Conservation (phyloP, 2,797 vertebrate genomes). For the Balearica regulorum region DNA sequence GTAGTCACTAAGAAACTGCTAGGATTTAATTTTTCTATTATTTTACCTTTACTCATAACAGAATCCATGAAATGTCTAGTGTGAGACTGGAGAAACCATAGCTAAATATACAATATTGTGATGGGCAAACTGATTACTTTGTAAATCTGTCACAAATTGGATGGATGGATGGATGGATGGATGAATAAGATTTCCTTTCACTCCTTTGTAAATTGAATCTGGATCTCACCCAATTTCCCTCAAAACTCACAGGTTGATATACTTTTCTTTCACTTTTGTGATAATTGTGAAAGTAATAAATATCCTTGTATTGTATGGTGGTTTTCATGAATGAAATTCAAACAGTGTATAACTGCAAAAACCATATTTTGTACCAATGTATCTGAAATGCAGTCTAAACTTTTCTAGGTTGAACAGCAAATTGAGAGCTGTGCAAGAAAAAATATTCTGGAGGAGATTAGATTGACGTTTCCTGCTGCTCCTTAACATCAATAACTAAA, state of each 20-base stretch:
- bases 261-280: background rate
- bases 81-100: background rate
- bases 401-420: background rate
- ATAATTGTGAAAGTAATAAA: background rate
- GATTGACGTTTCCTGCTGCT: background rate
- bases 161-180: background rate
- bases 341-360: background rate
- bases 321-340: background rate
- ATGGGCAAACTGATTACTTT: background rate
- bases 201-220: background rate
- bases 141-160: background rate
- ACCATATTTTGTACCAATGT: background rate
- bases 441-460: background rate
- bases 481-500: background rate
- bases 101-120: background rate
- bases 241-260: background rate
- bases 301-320: background rate
- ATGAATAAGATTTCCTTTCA: background rate
- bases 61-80: background rate
- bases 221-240: background rate
- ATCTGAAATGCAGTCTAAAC: background rate
- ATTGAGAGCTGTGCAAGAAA: background rate
- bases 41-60: background rate
- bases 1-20: constrained; percentile 50
- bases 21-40: constrained; percentile 23